A percentile compares a stretch with the other conserved stretches of the same genome.
Evolutionary conservation across 2,113 vertebrate genomes (phyloP).

Genomic region (Microtus richardsoni): DNA sequence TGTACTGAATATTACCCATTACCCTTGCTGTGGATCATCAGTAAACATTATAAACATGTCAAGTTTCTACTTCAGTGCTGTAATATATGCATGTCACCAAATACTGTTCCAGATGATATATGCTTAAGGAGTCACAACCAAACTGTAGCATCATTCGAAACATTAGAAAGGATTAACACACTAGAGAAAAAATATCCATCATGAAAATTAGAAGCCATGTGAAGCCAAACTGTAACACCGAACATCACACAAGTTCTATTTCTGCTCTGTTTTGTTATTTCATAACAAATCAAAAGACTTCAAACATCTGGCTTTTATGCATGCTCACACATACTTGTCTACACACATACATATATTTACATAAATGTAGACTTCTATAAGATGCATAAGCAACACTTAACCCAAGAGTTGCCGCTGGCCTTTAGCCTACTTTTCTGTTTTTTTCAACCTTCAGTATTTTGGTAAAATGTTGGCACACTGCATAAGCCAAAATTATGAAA

Average conservation of each 20-base stretch:
- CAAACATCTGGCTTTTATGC: neutral
- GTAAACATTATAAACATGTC: constrained; percentile 3
- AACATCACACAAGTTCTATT: neutral
- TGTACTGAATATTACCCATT: neutral
- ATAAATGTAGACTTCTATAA: neutral
- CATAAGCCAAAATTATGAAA: neutral
- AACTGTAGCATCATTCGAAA: neutral
- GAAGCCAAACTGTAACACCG: neutral
- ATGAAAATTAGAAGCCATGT: neutral
- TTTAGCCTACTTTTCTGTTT: neutral
- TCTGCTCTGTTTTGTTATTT: neutral
- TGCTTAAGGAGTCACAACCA: neutral
- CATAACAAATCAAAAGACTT: neutral
- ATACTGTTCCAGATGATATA: neutral
- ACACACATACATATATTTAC: neutral
- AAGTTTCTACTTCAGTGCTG: neutral
- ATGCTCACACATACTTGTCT: no score
- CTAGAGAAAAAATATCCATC: neutral
- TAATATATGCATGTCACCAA: neutral
- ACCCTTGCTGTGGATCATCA: neutral
- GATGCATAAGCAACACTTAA: neutral
- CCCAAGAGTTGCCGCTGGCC: neutral
- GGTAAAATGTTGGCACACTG: neutral
- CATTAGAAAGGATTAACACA: neutral
- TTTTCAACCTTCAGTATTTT: neutral